Conservation (phyloP, 2,888 invertebrate species). For the Creontiades dilutus region DNA sequence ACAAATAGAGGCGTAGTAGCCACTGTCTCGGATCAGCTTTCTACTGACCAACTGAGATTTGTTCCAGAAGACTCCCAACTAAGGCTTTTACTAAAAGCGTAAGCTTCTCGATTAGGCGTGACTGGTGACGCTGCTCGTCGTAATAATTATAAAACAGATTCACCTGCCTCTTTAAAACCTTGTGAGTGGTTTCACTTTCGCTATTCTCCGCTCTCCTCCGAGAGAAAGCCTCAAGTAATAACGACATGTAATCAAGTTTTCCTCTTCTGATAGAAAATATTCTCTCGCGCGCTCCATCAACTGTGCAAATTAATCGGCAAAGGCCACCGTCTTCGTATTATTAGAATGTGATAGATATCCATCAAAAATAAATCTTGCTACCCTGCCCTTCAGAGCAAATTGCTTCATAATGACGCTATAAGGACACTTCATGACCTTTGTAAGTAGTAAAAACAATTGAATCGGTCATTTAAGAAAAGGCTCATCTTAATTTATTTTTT, state of each 20-base stretch:
- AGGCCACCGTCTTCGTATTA: not conserved
- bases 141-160: conserved; percentile 36
- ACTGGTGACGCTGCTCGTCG: conserved; percentile 6
- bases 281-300: not conserved
- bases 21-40: not conserved
- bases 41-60: not conserved
- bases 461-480: too few relatives aligned
- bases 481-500: too few relatives aligned
- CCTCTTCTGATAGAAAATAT: conserved; percentile 40
- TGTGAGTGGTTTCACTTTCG: conserved; percentile 26
- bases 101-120: not conserved
- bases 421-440: too few relatives aligned
- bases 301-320: not conserved
- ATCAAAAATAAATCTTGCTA: too few relatives aligned
- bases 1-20: too few relatives aligned
- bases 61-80: conserved; percentile 15
- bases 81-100: not conserved
- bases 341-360: not conserved
- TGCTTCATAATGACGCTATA: too few relatives aligned
- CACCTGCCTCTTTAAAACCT: conserved; percentile 34
- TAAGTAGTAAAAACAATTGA: too few relatives aligned
- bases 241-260: conserved; percentile 41
- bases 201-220: conserved; percentile 11
- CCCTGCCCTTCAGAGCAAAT: too few relatives aligned
- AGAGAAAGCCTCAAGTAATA: conserved; percentile 39